phyloP scores from a whole-genome alignment of 2,888 invertebrate genomes.

The Drosophila emarginata region DNA sequence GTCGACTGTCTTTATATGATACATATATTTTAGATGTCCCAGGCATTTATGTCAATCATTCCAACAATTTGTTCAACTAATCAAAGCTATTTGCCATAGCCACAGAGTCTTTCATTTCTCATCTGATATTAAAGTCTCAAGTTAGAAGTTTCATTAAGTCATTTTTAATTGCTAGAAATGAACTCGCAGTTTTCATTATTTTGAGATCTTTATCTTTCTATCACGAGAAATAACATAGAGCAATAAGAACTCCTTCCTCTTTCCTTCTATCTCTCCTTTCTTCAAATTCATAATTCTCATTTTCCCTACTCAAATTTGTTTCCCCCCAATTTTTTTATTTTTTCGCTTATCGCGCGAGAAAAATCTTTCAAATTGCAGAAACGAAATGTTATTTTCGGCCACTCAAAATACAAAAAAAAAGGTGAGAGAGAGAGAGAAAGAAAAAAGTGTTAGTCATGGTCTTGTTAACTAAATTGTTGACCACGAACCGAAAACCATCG shows the following conservation, averaged over 20 bases:
- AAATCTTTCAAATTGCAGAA: constrained; percentile 73
- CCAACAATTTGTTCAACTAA: constrained; percentile 5
- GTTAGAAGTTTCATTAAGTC: constrained; percentile 57
- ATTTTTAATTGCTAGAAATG: constrained; percentile 66
- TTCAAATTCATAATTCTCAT: constrained; percentile 23
- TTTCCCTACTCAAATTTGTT: constrained; percentile 20
- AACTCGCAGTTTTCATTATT: constrained; percentile 16
- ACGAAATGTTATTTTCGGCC: constrained; percentile 49
- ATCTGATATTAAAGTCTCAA: constrained; percentile 26
- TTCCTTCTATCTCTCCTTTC: background rate
- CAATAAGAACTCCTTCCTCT: background rate
- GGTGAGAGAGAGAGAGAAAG: constrained; percentile 3
- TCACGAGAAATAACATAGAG: constrained; percentile 1
- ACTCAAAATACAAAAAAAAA: constrained; percentile 50
- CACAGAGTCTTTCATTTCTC: background rate
- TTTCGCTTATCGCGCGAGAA: constrained; percentile 77
- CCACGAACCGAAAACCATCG: constrained; percentile 52
- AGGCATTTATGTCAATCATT: constrained; percentile 18
- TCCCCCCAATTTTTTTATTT: constrained; percentile 12
- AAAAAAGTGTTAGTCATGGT: constrained; percentile 77
- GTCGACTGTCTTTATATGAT: constrained; percentile 8
- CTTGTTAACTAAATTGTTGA: constrained; percentile 76
- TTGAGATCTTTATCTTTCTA: constrained; percentile 10
- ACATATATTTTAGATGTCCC: constrained; percentile 18
- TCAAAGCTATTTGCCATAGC: constrained; percentile 4